Conservation (phyloP, 2,797 vertebrate species). For the Steatocranus sp. region DNA sequence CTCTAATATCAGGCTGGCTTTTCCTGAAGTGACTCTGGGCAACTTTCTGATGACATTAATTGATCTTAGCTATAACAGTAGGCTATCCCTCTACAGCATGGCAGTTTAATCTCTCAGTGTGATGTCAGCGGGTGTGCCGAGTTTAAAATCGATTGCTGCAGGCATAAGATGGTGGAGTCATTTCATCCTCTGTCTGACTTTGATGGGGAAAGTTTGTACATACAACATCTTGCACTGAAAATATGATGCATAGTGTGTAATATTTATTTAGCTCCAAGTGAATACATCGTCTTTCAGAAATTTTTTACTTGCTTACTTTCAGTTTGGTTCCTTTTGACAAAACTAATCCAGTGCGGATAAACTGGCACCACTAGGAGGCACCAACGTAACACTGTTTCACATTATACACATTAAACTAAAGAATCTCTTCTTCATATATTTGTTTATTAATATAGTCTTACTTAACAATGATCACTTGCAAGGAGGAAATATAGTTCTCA, state of each 20-base stretch:
- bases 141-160: conserved; percentile 6
- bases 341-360: neutral
- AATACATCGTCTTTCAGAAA: neutral
- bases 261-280: neutral
- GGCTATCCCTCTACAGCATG: neutral
- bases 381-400: neutral
- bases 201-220: neutral
- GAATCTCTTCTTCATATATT: neutral
- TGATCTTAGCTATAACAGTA: conserved; percentile 9
- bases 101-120: conserved; percentile 6
- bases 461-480: neutral
- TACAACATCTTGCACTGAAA: neutral
- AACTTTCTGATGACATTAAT: conserved; percentile 16
- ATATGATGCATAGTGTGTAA: neutral
- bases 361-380: neutral
- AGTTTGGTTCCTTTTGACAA: neutral
- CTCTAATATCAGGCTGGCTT: neutral
- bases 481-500: neutral
- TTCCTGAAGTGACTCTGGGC: conserved; percentile 10
- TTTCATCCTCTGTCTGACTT: neutral
- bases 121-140: neutral
- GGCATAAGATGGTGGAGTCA: neutral
- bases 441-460: neutral
- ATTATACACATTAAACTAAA: neutral
- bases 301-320: neutral